These are phyloP conservation scores for Caenorhabditis brenneri DNA, from an alignment of 1,140 invertebrate species.

Conservation along the genomic window DNA sequence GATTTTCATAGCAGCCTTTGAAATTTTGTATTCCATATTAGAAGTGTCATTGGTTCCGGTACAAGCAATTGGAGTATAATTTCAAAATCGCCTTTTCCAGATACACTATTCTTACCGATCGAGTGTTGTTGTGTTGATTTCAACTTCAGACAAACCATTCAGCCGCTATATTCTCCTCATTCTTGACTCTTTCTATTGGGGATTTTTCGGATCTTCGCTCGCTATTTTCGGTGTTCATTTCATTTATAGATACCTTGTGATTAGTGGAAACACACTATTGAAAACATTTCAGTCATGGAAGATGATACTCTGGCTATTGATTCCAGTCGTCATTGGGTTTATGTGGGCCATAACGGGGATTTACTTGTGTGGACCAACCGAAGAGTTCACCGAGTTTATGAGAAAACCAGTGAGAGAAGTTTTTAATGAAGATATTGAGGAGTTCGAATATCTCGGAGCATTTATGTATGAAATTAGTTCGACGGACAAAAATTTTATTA, in stretches of 20 bases:
- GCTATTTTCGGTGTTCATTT: background rate
- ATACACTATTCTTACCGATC: background rate
- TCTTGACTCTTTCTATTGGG: background rate
- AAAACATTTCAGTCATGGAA: slow-evolving; percentile 11
- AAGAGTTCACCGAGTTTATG: background rate
- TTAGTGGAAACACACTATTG: background rate
- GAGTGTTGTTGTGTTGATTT: background rate
- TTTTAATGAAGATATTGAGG: background rate
- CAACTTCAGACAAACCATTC: background rate
- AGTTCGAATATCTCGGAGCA: slow-evolving; percentile 5
- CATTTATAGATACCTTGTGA: background rate
- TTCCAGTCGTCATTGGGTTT: background rate
- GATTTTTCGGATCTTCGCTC: background rate
- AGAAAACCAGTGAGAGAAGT: background rate
- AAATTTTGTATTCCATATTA: background rate
- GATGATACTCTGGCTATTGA: background rate
- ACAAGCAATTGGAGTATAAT: background rate
- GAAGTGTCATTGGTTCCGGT: background rate
- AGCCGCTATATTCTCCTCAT: too few species aligned
- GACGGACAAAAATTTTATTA: background rate
- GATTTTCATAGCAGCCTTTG: background rate
- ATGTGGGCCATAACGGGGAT: background rate
- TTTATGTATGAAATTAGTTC: background rate
- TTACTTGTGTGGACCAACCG: background rate
- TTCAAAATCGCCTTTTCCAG: background rate